Percentiles rank a stretch among this genome's conserved stretches.
Evolutionary conservation across 2,888 invertebrate genomes (phyloP).

Genomic region (Suillia variegata): DNA sequence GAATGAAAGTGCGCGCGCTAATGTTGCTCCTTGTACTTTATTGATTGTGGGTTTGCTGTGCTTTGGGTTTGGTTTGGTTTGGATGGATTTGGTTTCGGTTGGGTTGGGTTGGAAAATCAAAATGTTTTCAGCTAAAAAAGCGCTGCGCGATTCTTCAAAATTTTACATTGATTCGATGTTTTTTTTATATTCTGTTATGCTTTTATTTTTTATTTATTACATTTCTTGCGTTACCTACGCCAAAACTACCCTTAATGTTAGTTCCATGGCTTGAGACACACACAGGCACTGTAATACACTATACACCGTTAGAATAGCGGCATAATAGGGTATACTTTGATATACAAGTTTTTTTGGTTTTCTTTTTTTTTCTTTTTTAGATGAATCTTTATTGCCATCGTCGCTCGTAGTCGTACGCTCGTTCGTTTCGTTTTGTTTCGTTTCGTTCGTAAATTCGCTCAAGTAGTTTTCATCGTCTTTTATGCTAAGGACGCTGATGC

Average conservation of each 20-base stretch:
- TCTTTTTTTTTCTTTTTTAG: slow-evolving; percentile 23
- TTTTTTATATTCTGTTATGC: slow-evolving; percentile 14
- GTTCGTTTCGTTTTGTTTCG: too few species aligned
- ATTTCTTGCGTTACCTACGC: slow-evolving; percentile 54
- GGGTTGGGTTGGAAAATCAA: slow-evolving; percentile 6
- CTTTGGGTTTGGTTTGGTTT: too few species aligned
- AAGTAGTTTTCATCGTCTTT: slow-evolving; percentile 23
- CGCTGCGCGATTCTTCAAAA: slow-evolving; percentile 20
- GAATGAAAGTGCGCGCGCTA: slow-evolving; percentile 2
- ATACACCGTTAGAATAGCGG: slow-evolving; percentile 23
- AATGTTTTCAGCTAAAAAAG: too few species aligned
- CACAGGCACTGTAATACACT: background rate
- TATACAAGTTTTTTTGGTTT: too few species aligned
- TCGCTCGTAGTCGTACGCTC: slow-evolving; percentile 11
- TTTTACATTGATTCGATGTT: slow-evolving; percentile 23
- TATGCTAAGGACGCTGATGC: slow-evolving; percentile 10
- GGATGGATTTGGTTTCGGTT: too few species aligned
- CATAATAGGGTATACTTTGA: slow-evolving; percentile 25
- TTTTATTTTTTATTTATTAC: slow-evolving; percentile 14
- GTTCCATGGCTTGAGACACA: slow-evolving; percentile 3
- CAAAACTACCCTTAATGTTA: slow-evolving; percentile 55
- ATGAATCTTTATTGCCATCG: slow-evolving; percentile 22
- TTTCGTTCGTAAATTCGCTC: too few species aligned
- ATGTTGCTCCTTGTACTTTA: background rate
- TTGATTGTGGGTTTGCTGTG: slow-evolving; percentile 12